Evolutionary conservation across 2,113 vertebrate species (phyloP), one percentile per base, ranked within the genome.

Genomic region (Corvus hawaiiensis): DNA sequence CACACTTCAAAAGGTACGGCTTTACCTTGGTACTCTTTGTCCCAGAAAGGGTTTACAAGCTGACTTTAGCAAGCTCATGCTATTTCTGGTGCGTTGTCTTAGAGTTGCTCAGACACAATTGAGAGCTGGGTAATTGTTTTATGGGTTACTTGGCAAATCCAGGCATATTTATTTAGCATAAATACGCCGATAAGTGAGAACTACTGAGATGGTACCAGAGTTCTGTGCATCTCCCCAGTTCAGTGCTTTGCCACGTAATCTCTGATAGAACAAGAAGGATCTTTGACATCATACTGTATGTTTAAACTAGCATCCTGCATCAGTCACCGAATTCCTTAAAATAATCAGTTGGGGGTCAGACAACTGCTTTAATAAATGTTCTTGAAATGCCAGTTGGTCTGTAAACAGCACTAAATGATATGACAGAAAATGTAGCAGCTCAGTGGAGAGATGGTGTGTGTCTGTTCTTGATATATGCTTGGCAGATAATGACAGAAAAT

Each of bases 401-500:
- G 95, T 95, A 96, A 95, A 93, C 44, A 92, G 28, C 91, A 96
- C 59, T 96, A 95, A 98, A 73, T 81, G 87, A 89, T 89, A 89
- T 35, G 90, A 77, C 67, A 94, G 96, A 95, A 97, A 94, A 94
- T 18, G 78, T 39, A 48, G 73, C 87, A 93, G 85, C 96, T 97
- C 91, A 79, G 75, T 35, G 95, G 94, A 86, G 90, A 67, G 88
- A 44, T 30, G 87, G 59, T 84, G 87, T 80, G 90, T 96, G 92
- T 68, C 77, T 71, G 46, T 63, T 96, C 84, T 96, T 17, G 10
- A 89, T 26, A 44, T 97, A 95, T 96, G 48, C 89, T 93, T 48
- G 86, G 59, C 73, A 96, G 93, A 94, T 97, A 97, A 97, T 96
- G 94, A 87, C 93, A 80, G 92, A 97, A 98, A 97, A 96, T 81